Conservation (phyloP, 2,888 invertebrate genomes). For the Subacronicta megacephala region DNA sequence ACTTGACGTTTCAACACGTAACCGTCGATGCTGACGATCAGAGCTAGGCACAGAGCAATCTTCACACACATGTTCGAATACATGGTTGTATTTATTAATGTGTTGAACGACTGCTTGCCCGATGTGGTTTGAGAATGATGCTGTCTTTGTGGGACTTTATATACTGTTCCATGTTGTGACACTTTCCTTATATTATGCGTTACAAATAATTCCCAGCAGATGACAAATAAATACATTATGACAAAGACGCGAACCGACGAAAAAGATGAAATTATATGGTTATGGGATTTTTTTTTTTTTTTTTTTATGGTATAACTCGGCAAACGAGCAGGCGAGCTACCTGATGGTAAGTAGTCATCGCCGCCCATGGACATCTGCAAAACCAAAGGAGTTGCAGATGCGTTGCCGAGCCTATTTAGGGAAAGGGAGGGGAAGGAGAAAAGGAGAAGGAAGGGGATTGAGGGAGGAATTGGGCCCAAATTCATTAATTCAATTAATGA, state of each 20-base stretch:
- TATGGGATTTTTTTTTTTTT: too few relatives aligned
- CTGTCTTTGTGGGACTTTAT: constrained; percentile 13
- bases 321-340: too few relatives aligned
- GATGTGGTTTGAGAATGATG: constrained; percentile 6
- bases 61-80: constrained; percentile 50
- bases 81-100: constrained; percentile 46
- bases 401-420: too few relatives aligned
- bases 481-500: too few relatives aligned
- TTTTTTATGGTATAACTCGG: too few relatives aligned
- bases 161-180: constrained; percentile 11
- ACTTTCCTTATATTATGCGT: neutral
- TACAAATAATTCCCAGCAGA: neutral
- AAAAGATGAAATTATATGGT: too few relatives aligned
- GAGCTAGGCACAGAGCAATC: constrained; percentile 44
- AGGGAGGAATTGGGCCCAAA: too few relatives aligned
- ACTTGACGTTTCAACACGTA: constrained; percentile 39
- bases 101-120: constrained; percentile 9
- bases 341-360: too few relatives aligned
- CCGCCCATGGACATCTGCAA: too few relatives aligned
- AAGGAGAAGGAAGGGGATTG: too few relatives aligned
- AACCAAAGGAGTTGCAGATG: too few relatives aligned
- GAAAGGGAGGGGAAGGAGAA: too few relatives aligned
- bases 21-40: constrained; percentile 49
- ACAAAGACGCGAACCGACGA: neutral
- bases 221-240: neutral